A percentile compares a stretch with the other conserved stretches of the same genome.
phyloP scores from a whole-genome alignment of 1,140 invertebrate genomes.

The Drosophila orena region DNA sequence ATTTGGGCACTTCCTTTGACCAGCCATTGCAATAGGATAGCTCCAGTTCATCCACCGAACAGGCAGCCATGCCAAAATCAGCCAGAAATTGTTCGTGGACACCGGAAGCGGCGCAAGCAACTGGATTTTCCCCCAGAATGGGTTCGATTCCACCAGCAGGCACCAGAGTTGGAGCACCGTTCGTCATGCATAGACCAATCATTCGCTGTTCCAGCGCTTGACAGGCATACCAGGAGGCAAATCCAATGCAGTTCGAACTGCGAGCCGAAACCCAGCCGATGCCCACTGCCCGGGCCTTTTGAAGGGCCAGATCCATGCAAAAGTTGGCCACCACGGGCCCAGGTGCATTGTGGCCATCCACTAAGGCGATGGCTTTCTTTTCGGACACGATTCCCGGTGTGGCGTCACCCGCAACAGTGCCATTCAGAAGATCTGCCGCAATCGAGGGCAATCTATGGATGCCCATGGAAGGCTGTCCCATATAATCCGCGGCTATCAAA shows the following conservation, averaged over 20 bases:
- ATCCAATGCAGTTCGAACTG: slow-evolving; percentile 86
- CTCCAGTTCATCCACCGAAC: slow-evolving; percentile 88
- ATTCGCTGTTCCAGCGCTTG: slow-evolving; percentile 91
- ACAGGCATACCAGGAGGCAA: slow-evolving; percentile 93
- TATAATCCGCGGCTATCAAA: slow-evolving; percentile 91
- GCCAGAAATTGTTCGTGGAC: slow-evolving; percentile 90
- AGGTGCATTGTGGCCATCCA: slow-evolving; percentile 92
- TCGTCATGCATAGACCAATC: slow-evolving; percentile 95
- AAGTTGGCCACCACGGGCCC: slow-evolving; percentile 95
- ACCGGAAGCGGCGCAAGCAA: slow-evolving; percentile 91
- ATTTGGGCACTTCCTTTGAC: slow-evolving; percentile 65
- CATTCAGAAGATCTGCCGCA: slow-evolving; percentile 37
- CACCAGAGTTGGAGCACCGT: slow-evolving; percentile 93
- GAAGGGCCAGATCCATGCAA: slow-evolving; percentile 93
- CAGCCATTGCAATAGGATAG: slow-evolving; percentile 89
- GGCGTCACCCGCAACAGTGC: slow-evolving; percentile 68
- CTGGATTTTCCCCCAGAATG: slow-evolving; percentile 93
- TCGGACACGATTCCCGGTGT: slow-evolving; percentile 89
- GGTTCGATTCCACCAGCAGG: slow-evolving; percentile 91
- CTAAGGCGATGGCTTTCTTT: slow-evolving; percentile 90
- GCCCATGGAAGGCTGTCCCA: slow-evolving; percentile 95
- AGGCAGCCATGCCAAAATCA: slow-evolving; percentile 96
- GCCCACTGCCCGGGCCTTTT: slow-evolving; percentile 92
- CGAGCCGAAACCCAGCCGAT: slow-evolving; percentile 93
- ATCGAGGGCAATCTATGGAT: slow-evolving; percentile 84